Evolutionary conservation across 2,113 vertebrate species (phyloP).

Genomic region (Scomber colias): DNA sequence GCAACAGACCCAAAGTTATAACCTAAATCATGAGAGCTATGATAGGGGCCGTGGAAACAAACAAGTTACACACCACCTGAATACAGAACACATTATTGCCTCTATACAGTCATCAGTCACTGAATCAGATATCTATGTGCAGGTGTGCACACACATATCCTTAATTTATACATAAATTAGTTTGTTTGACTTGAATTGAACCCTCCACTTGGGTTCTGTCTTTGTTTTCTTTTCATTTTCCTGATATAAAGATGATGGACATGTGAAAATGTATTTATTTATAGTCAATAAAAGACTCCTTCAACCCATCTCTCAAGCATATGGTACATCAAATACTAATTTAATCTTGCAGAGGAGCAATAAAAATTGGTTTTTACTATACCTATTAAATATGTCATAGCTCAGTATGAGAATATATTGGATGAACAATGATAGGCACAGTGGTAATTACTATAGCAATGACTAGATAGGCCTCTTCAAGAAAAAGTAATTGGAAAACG

Average conservation of each 20-base stretch:
- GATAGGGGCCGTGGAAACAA: slow-evolving; percentile 30
- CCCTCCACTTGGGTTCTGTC: neutral
- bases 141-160: neutral
- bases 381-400: slow-evolving; percentile 60
- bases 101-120: neutral
- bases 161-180: slow-evolving; percentile 1
- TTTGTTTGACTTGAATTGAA: slow-evolving; percentile 26
- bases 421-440: slow-evolving; percentile 54
- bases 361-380: slow-evolving; percentile 49
- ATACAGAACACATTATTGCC: neutral
- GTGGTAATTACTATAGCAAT: slow-evolving; percentile 46
- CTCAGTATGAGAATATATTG: slow-evolving; percentile 49
- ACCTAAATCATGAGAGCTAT: slow-evolving; percentile 12
- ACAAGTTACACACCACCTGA: slow-evolving; percentile 1
- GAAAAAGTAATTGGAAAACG: slow-evolving; percentile 64
- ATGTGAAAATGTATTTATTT: slow-evolving; percentile 55
- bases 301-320: slow-evolving; percentile 44
- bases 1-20: slow-evolving; percentile 1
- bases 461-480: slow-evolving; percentile 33
- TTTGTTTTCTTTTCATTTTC: slow-evolving; percentile 45
- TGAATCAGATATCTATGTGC: neutral
- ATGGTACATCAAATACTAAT: slow-evolving; percentile 62
- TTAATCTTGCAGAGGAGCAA: slow-evolving; percentile 46
- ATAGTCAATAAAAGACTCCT: slow-evolving; percentile 53
- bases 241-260: slow-evolving; percentile 49